These are phyloP conservation scores for Myanophis thanlyinensis DNA, from an alignment of 2,113 vertebrate species.

Conservation along the genomic window DNA sequence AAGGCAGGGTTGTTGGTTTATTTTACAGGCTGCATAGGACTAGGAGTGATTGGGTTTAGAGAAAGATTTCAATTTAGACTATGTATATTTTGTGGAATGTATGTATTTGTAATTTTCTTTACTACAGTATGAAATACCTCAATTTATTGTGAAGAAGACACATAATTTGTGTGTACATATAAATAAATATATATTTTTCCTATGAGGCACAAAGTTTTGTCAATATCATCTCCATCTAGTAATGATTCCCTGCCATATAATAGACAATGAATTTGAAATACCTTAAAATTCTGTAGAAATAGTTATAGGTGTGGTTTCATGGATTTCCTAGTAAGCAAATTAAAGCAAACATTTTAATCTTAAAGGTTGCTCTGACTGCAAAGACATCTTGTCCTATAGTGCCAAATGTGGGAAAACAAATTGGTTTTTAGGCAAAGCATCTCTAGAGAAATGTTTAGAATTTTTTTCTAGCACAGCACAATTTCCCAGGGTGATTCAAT, in stretches of 20 bases:
- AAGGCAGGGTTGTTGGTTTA: background rate
- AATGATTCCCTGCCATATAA: background rate
- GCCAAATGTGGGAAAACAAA: background rate
- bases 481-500: conserved; percentile 11
- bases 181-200: background rate
- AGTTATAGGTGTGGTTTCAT: background rate
- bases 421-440: conserved; percentile 17
- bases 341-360: conserved; percentile 21
- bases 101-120: background rate
- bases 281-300: background rate
- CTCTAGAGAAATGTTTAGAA: conserved; percentile 27
- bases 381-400: background rate
- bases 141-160: background rate
- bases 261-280: background rate
- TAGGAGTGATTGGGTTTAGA: background rate
- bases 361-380: background rate
- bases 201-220: background rate
- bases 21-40: background rate
- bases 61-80: background rate
- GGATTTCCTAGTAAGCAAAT: background rate
- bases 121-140: background rate
- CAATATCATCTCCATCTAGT: background rate
- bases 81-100: background rate
- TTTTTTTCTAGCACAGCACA: conserved; percentile 12
- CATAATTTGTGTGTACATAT: background rate